Evolutionary conservation across 2,797 vertebrate species (phyloP).

Genomic region (Spondyliosoma cantharus): DNA sequence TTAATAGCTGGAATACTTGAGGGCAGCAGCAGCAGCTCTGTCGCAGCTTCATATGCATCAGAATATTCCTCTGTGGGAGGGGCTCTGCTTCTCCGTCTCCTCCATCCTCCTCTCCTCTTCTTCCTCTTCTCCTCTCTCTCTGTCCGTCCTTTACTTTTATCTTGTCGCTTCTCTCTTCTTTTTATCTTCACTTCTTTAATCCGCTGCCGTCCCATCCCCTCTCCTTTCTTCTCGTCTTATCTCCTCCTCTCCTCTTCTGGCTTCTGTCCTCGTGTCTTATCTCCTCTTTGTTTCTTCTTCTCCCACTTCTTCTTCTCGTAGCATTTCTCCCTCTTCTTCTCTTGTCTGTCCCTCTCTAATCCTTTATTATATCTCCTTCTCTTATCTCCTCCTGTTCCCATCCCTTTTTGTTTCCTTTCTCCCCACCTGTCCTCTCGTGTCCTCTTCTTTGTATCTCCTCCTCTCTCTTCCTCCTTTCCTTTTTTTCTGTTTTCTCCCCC

Average conservation of each 20-base stretch:
- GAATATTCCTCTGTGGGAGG: conserved; percentile 35
- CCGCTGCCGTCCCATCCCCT: conserved; percentile 9
- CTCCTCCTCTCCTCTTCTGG: neutral
- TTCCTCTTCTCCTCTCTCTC: neutral
- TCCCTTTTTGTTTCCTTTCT: no score
- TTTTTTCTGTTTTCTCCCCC: neutral
- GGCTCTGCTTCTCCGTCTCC: conserved; percentile 20
- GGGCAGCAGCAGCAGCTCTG: conserved; percentile 68
- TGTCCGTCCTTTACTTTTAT: conserved; percentile 45
- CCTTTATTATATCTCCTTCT: neutral
- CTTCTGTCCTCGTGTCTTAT: conserved; percentile 6
- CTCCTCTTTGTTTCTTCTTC: neutral
- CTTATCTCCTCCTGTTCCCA: neutral
- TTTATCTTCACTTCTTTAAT: conserved; percentile 32
- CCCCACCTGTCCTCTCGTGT: no score
- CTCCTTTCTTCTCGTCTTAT: conserved; percentile 5
- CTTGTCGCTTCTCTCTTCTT: conserved; percentile 5
- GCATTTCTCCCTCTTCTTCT: neutral
- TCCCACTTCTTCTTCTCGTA: neutral
- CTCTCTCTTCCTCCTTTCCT: neutral
- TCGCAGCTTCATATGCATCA: conserved; percentile 62
- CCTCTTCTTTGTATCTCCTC: neutral
- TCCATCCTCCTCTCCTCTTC: neutral
- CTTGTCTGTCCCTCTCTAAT: neutral
- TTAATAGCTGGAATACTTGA: conserved; percentile 73